Conservation (phyloP, 2,888 invertebrate genomes). For the Pheosia gnoma region DNA sequence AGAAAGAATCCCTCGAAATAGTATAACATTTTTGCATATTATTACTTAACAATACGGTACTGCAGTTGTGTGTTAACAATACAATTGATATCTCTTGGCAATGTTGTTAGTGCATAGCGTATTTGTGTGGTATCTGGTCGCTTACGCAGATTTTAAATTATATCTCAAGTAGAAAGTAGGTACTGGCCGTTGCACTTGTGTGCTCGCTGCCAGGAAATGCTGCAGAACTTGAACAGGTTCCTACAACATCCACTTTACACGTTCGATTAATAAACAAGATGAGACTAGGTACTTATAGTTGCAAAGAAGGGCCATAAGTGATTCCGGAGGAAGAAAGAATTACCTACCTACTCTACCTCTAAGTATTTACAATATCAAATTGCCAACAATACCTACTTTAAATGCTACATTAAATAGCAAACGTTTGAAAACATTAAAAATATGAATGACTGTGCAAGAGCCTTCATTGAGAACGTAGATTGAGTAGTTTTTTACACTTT, state of each 20-base stretch:
- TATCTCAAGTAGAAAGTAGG: constrained; percentile 44
- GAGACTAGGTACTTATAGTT: background rate
- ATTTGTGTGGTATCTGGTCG: constrained; percentile 17
- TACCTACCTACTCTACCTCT: too few species aligned
- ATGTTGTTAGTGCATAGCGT: background rate
- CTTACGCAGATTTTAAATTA: constrained; percentile 20
- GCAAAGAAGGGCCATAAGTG: background rate
- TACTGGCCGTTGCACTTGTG: constrained; percentile 37
- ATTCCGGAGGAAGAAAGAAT: too few species aligned
- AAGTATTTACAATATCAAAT: too few species aligned
- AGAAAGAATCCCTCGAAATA: too few species aligned
- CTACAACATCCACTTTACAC: constrained; percentile 5
- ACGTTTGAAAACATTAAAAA: too few species aligned
- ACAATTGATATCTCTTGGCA: background rate
- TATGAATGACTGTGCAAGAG: too few species aligned
- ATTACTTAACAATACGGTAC: too few species aligned
- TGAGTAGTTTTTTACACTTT: background rate
- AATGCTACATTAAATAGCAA: too few species aligned
- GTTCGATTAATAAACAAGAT: background rate
- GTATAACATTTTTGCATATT: too few species aligned
- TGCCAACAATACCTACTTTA: background rate
- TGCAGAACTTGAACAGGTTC: constrained; percentile 32
- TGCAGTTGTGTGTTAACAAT: background rate
- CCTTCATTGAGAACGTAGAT: too few species aligned
- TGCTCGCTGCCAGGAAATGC: constrained; percentile 32